Percentiles rank a stretch among this genome's conserved stretches.
These are phyloP conservation scores for Artibeus jamaicensis DNA, from an alignment of 2,797 vertebrate genomes.

Conservation along the genomic window DNA sequence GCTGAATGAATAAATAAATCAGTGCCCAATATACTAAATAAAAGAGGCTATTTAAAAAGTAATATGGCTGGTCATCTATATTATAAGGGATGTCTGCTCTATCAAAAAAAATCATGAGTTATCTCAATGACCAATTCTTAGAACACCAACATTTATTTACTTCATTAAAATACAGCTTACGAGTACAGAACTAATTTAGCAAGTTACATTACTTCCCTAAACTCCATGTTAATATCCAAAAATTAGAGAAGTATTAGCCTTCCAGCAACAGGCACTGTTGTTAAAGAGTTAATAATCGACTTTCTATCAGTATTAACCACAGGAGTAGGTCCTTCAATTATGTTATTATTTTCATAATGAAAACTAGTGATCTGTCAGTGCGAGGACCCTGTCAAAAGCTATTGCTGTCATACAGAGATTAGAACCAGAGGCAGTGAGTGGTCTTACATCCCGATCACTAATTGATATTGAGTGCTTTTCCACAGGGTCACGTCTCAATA, in stretches of 20 bases:
- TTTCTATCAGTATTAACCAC: not conserved
- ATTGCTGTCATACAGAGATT: not conserved
- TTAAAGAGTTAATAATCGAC: not conserved
- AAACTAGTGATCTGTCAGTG: not conserved
- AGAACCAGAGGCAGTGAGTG: slow-evolving; percentile 2
- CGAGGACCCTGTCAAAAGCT: slow-evolving; percentile 20
- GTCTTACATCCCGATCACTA: slow-evolving; percentile 26
- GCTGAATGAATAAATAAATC: not conserved
- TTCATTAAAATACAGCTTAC: slow-evolving; percentile 20
- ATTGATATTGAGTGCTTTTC: slow-evolving; percentile 40
- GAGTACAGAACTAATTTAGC: not conserved
- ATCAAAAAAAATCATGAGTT: not conserved
- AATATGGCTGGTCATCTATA: not conserved
- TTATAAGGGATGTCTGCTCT: not conserved
- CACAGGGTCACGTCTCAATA: not conserved
- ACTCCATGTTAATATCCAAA: not conserved
- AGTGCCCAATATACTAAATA: not conserved
- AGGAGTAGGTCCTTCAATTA: not conserved
- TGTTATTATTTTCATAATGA: slow-evolving; percentile 36
- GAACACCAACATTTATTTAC: not conserved
- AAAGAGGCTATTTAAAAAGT: not conserved
- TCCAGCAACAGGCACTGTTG: not conserved
- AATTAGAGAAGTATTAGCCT: not conserved
- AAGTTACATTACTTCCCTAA: not conserved
- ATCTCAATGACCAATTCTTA: not conserved